Conservation (phyloP, 37 sponge, comb jelly and placozoan genomes). For the Halichondria panicea region DNA sequence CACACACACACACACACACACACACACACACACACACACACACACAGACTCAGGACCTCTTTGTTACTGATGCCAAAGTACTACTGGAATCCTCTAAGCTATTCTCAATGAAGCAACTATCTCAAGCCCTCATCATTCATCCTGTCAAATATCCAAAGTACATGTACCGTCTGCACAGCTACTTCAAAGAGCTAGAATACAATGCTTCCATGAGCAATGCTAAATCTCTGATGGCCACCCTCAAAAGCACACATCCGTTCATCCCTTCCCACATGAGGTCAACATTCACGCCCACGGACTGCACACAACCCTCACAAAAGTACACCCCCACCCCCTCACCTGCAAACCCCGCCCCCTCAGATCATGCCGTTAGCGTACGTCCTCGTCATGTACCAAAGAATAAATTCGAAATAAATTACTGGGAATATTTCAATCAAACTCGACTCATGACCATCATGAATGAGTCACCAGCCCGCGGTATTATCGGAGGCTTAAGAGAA, state of each 20-base stretch:
- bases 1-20: background rate
- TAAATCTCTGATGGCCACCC: background rate
- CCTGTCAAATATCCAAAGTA: conserved; percentile 58
- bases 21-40: background rate
- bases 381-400: conserved; percentile 42
- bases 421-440: conserved; percentile 85
- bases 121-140: conserved; percentile 27
- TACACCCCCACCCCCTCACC: too few species aligned
- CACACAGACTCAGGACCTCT: conserved; percentile 33
- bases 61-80: conserved; percentile 28
- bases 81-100: conserved; percentile 12
- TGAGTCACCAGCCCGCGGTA: conserved; percentile 57
- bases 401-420: conserved; percentile 50
- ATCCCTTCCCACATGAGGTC: conserved; percentile 56
- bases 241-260: conserved; percentile 30
- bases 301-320: background rate
- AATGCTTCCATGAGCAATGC: conserved; percentile 28
- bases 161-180: conserved; percentile 64
- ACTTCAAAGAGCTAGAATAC: conserved; percentile 46
- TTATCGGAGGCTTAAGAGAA: conserved; percentile 53
- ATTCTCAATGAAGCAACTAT: conserved; percentile 10
- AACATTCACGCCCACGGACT: background rate
- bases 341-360: conserved; percentile 2
- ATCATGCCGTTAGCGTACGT: background rate
- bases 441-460: conserved; percentile 49